Percentiles rank a stretch among this genome's conserved stretches.
Conservation (phyloP, 2,888 invertebrate genomes). For the Lasioglossum malachurum region DNA sequence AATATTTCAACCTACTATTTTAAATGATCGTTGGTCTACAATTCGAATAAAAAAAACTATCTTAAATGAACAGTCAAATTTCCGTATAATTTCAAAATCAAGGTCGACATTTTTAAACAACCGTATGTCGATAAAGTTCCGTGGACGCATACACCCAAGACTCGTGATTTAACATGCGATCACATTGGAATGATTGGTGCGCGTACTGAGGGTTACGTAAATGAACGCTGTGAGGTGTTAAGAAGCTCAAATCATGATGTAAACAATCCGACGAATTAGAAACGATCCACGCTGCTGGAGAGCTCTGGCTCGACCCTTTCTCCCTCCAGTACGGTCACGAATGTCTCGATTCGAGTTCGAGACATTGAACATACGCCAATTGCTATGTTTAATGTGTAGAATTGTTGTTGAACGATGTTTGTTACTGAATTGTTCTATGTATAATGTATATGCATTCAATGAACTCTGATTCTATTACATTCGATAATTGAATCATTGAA, state of each 20-base stretch:
- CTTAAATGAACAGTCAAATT: too few relatives aligned
- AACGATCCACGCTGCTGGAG: background rate
- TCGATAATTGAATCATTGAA: background rate
- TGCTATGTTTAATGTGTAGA: background rate
- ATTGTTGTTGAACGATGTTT: background rate
- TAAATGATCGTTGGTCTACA: too few relatives aligned
- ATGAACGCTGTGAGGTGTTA: slow-evolving; percentile 46
- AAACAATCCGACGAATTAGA: slow-evolving; percentile 38
- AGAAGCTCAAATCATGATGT: slow-evolving; percentile 42
- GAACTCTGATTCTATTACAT: background rate
- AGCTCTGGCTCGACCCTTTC: background rate
- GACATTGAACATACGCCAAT: background rate
- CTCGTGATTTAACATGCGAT: slow-evolving; percentile 23
- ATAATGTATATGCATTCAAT: background rate
- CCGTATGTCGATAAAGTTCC: background rate
- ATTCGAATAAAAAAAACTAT: too few relatives aligned
- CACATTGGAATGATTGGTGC: slow-evolving; percentile 25
- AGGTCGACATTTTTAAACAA: too few relatives aligned
- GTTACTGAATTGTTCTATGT: background rate
- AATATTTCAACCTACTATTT: too few relatives aligned
- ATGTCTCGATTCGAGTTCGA: background rate
- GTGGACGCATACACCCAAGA: background rate
- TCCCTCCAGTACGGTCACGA: background rate
- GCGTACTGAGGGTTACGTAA: slow-evolving; percentile 51
- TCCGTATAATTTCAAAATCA: too few relatives aligned